phyloP scores from a whole-genome alignment of 1,140 invertebrate genomes.

The Meteorus sp. region DNA sequence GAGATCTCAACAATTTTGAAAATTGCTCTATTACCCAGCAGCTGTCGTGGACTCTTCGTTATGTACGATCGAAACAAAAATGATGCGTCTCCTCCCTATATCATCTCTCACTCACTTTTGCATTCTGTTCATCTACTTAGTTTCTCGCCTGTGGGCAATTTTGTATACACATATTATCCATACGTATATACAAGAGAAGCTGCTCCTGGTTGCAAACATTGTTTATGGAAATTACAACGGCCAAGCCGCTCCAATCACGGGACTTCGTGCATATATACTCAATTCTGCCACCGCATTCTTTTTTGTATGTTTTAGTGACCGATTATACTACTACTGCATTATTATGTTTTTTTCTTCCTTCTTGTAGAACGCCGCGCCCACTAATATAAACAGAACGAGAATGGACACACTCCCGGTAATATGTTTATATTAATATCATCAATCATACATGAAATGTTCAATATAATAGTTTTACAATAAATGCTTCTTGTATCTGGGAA shows the following conservation, averaged over 20 bases:
- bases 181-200: too few species aligned
- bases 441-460: too few species aligned
- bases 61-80: constrained; percentile 27
- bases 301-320: constrained; percentile 34
- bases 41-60: constrained; percentile 29
- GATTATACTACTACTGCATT: too few species aligned
- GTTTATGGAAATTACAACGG: constrained; percentile 44
- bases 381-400: too few species aligned
- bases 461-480: too few species aligned
- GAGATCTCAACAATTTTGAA: constrained; percentile 48
- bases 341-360: too few species aligned
- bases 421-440: too few species aligned
- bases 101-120: constrained; percentile 26
- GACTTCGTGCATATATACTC: not conserved
- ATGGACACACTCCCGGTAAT: too few species aligned
- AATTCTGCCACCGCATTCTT: not conserved
- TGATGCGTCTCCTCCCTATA: constrained; percentile 9
- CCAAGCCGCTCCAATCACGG: constrained; percentile 18
- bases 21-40: constrained; percentile 46
- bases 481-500: too few species aligned
- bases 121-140: constrained; percentile 7
- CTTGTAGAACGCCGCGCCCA: too few species aligned
- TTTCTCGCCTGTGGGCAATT: constrained; percentile 26
- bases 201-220: constrained; percentile 32
- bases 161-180: too few species aligned